phyloP scores from a whole-genome alignment of 2,888 invertebrate species.

The Erebia palarica region DNA sequence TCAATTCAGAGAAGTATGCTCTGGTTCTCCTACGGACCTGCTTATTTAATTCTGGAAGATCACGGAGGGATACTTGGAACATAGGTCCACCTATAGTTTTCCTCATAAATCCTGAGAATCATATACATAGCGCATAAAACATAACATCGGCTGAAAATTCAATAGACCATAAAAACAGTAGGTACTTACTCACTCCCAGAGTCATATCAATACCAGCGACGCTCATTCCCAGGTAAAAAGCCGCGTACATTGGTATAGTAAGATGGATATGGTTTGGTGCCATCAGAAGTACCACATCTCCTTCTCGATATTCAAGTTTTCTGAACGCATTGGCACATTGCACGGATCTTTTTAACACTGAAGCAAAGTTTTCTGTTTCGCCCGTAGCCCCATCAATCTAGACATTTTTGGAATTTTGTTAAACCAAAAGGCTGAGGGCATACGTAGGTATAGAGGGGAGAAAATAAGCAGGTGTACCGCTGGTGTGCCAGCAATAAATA shows the following conservation, averaged over 20 bases:
- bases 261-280: constrained; percentile 73
- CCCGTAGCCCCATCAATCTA: constrained; percentile 72
- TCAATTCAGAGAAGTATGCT: too few relatives aligned
- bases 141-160: neutral
- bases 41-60: too few relatives aligned
- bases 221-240: constrained; percentile 67
- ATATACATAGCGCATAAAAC: too few relatives aligned
- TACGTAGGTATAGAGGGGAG: neutral
- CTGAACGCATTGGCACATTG: constrained; percentile 66
- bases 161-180: neutral
- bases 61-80: too few relatives aligned
- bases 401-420: neutral
- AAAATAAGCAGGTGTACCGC: too few relatives aligned
- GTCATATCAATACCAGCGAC: constrained; percentile 61
- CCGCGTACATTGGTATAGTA: constrained; percentile 72
- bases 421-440: neutral
- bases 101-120: too few relatives aligned
- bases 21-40: too few relatives aligned
- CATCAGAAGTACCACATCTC: constrained; percentile 74
- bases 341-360: constrained; percentile 61
- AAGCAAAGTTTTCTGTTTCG: constrained; percentile 65
- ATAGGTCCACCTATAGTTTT: too few relatives aligned
- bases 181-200: constrained; percentile 54
- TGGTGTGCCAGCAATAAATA: too few relatives aligned
- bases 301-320: constrained; percentile 58